phyloP scores from a whole-genome alignment of 2,797 vertebrate species.

The Falco rusticolus region DNA sequence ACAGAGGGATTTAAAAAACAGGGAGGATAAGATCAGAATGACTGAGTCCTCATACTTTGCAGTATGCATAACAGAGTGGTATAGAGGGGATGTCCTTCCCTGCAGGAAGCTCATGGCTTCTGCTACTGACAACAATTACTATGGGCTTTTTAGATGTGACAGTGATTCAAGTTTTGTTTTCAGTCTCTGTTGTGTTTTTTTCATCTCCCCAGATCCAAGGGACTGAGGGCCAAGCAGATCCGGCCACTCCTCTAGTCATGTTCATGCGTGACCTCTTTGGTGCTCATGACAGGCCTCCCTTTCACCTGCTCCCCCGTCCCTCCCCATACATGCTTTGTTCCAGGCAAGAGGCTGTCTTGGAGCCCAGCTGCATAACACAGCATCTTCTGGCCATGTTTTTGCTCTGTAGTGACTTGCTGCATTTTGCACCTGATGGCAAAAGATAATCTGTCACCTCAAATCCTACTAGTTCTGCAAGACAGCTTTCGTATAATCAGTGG shows the following conservation, averaged over 20 bases:
- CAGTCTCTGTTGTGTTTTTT: not conserved
- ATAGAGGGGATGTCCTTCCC: not conserved
- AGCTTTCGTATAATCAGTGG: constrained; percentile 41
- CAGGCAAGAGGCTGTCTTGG: not conserved
- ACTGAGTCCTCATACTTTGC: not conserved
- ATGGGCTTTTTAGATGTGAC: not conserved
- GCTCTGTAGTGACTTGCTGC: constrained; percentile 23
- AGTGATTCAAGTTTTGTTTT: not conserved
- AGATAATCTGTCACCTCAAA: constrained; percentile 48
- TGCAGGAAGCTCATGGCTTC: not conserved
- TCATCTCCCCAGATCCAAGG: not conserved
- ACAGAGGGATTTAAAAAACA: not conserved
- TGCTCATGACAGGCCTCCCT: not conserved
- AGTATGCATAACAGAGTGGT: not conserved
- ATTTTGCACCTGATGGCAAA: constrained; percentile 39
- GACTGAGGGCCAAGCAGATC: not conserved
- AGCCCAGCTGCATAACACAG: constrained; percentile 16
- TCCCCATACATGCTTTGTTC: rapidly evolving
- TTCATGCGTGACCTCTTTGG: not conserved
- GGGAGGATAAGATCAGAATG: not conserved
- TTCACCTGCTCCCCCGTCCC: not conserved
- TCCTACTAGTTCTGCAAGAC: constrained; percentile 32
- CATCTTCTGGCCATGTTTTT: not conserved
- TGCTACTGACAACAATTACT: not conserved
- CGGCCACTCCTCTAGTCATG: not conserved